These are phyloP conservation scores for Nestor notabilis DNA, from an alignment of 2,113 vertebrate species.

Conservation along the genomic window DNA sequence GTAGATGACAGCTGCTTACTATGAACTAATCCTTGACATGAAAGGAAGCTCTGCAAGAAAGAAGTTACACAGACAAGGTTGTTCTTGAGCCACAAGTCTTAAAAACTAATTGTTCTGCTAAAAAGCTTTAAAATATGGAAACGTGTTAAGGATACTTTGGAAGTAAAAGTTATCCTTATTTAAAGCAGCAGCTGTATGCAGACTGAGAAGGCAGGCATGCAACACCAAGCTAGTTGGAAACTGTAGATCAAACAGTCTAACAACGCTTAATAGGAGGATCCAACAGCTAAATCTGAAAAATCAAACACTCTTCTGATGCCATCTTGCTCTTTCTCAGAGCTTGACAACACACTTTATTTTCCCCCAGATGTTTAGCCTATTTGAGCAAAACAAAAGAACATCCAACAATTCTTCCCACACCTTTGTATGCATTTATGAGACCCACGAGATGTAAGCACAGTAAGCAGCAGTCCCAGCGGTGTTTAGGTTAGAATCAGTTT, in stretches of 20 bases:
- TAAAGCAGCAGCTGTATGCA: background rate
- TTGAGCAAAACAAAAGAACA: slow-evolving; percentile 74
- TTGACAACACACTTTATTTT: slow-evolving; percentile 53
- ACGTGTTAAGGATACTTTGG: background rate
- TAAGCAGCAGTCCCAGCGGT: background rate
- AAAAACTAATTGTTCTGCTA: background rate
- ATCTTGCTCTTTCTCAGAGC: slow-evolving; percentile 70
- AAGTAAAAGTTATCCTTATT: background rate
- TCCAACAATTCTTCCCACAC: slow-evolving; percentile 34
- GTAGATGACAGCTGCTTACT: background rate
- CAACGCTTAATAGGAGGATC: background rate
- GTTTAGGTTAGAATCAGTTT: background rate
- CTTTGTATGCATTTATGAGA: background rate
- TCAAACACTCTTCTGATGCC: slow-evolving; percentile 59
- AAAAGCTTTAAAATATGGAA: background rate
- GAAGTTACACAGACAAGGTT: background rate
- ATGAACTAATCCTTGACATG: background rate
- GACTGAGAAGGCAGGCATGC: background rate
- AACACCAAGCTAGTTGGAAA: background rate
- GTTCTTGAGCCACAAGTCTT: background rate
- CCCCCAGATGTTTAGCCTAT: slow-evolving; percentile 58
- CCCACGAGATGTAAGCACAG: background rate
- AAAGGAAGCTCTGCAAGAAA: background rate
- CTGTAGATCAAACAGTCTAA: background rate
- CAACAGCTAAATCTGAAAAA: background rate